Evolutionary conservation across 2,888 invertebrate species (phyloP).

Genomic region (Colletes collaris): DNA sequence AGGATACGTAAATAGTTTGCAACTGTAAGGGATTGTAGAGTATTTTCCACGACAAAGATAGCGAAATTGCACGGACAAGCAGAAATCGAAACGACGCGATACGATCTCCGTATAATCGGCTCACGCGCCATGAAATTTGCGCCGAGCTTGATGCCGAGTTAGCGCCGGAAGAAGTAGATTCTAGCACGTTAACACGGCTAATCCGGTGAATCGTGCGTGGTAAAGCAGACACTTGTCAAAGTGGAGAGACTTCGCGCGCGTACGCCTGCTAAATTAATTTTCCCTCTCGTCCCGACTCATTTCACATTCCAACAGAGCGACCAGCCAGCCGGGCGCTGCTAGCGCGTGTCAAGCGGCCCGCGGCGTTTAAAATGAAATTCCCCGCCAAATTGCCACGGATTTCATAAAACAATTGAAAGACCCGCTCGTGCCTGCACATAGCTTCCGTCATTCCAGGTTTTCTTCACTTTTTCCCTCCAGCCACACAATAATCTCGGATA

Average conservation of each 20-base stretch:
- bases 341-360: slow-evolving; percentile 51
- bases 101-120: slow-evolving; percentile 44
- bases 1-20: neutral
- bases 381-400: slow-evolving; percentile 63
- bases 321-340: slow-evolving; percentile 41
- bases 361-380: slow-evolving; percentile 59
- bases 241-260: slow-evolving; percentile 50
- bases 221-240: slow-evolving; percentile 56
- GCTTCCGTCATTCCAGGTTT: neutral
- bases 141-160: slow-evolving; percentile 30
- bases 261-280: slow-evolving; percentile 73
- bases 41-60: no score
- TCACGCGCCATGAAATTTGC: slow-evolving; percentile 48
- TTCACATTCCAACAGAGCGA: slow-evolving; percentile 69
- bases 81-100: neutral
- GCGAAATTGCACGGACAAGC: neutral
- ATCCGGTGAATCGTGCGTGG: slow-evolving; percentile 55
- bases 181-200: slow-evolving; percentile 51
- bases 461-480: neutral
- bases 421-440: neutral
- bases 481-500: neutral
- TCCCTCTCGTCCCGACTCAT: slow-evolving; percentile 64
- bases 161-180: slow-evolving; percentile 46
- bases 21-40: neutral
- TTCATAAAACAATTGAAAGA: slow-evolving; percentile 60